phyloP scores from a whole-genome alignment of 2,888 invertebrate species.

The Eupithecia vulgata region DNA sequence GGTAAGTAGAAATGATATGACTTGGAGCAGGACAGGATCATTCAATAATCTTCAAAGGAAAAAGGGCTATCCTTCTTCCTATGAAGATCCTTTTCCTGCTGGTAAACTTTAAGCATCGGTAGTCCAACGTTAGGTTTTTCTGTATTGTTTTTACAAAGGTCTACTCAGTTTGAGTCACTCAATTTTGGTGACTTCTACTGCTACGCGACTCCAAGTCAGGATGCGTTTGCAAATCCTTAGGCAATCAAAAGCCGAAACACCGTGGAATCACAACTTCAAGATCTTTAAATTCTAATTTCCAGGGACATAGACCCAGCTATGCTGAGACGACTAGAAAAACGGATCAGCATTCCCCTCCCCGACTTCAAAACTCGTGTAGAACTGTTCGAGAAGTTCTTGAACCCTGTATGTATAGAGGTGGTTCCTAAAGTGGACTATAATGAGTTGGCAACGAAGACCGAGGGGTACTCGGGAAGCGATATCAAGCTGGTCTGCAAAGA shows the following conservation, averaged over 20 bases:
- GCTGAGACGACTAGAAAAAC: conserved; percentile 93
- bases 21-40: too few species aligned
- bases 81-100: too few species aligned
- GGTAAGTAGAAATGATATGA: too few species aligned
- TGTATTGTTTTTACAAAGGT: too few species aligned
- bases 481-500: conserved; percentile 94
- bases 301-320: conserved; percentile 96
- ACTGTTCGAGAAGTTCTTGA: conserved; percentile 87
- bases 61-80: too few species aligned
- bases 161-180: too few species aligned
- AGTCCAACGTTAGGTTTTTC: too few species aligned
- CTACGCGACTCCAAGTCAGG: too few species aligned
- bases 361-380: conserved; percentile 85
- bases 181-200: too few species aligned
- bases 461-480: conserved; percentile 95
- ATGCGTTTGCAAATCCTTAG: too few species aligned
- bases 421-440: conserved; percentile 72
- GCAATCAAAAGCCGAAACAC: neutral
- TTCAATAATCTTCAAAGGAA: too few species aligned
- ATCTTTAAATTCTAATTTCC: conserved; percentile 30
- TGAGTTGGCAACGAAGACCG: conserved; percentile 83
- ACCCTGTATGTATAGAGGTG: conserved; percentile 75
- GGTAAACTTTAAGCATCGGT: too few species aligned
- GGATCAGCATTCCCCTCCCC: conserved; percentile 92
- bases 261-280: neutral